Percentiles rank a stretch among this genome's conserved stretches.
Evolutionary conservation across 1,140 invertebrate genomes (phyloP).

Genomic region (Lasioglossum baleicum): DNA sequence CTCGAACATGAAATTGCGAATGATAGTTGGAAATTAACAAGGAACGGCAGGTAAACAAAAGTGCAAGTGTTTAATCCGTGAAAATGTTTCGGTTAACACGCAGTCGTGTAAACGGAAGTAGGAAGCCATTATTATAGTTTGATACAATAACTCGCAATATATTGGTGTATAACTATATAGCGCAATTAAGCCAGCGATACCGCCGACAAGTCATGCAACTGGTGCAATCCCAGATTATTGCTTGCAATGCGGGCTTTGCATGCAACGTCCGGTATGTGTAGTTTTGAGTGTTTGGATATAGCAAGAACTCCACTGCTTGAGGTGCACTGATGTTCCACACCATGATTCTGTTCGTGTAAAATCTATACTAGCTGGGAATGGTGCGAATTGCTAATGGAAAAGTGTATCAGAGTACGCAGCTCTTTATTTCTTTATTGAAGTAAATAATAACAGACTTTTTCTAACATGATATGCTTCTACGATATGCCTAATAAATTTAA

Average conservation of each 20-base stretch:
- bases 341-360: slow-evolving; percentile 20
- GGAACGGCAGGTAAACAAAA: too few relatives aligned
- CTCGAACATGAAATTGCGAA: too few relatives aligned
- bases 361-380: not conserved
- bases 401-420: too few relatives aligned
- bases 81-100: too few relatives aligned
- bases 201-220: slow-evolving; percentile 32
- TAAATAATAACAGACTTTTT: not conserved
- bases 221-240: slow-evolving; percentile 53
- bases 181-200: slow-evolving; percentile 32
- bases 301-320: slow-evolving; percentile 33
- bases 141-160: slow-evolving; percentile 28
- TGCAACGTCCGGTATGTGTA: slow-evolving; percentile 41
- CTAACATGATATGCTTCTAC: not conserved
- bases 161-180: slow-evolving; percentile 20
- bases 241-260: slow-evolving; percentile 49
- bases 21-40: too few relatives aligned
- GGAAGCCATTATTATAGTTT: slow-evolving; percentile 20
- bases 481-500: too few relatives aligned
- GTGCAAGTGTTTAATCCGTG: too few relatives aligned
- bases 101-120: slow-evolving; percentile 1
- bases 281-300: slow-evolving; percentile 34
- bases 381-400: not conserved
- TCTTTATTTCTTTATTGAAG: not conserved
- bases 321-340: slow-evolving; percentile 20